Percentiles rank a stretch among this genome's conserved stretches.
Conservation (phyloP, 2,797 vertebrate species). For the Fringilla coelebs region DNA sequence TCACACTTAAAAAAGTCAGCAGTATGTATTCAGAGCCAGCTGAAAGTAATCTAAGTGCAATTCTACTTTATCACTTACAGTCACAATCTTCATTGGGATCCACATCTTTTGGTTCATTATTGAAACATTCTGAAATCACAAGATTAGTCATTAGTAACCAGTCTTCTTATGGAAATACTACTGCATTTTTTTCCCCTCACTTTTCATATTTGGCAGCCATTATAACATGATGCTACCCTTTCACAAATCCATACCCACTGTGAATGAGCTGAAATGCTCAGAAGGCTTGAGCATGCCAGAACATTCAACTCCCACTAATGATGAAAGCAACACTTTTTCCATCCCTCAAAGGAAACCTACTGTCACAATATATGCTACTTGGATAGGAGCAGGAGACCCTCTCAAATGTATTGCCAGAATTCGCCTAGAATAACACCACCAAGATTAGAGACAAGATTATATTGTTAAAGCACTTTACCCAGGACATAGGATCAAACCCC, state of each 20-base stretch:
- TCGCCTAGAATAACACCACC: background rate
- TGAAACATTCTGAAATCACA: constrained; percentile 84
- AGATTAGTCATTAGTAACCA: background rate
- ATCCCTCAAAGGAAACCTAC: background rate
- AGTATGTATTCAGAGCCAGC: background rate
- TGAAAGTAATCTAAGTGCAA: background rate
- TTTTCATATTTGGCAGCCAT: background rate
- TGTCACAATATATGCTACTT: background rate
- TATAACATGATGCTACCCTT: background rate
- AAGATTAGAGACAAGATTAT: background rate
- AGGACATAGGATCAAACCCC: background rate
- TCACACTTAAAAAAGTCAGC: background rate
- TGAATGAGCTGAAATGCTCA: background rate
- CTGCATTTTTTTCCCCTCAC: background rate
- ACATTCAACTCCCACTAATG: background rate
- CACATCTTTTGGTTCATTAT: constrained; percentile 86
- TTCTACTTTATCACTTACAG: constrained; percentile 74
- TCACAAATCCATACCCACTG: background rate
- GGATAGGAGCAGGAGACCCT: background rate
- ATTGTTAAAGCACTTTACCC: background rate
- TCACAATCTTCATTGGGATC: constrained; percentile 82
- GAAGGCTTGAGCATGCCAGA: background rate
- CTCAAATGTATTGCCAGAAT: background rate
- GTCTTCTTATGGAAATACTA: background rate
- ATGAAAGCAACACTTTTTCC: background rate